A percentile compares a stretch with the other conserved stretches of the same genome.
These are phyloP conservation scores for Calliphora vicina DNA, from an alignment of 1,140 invertebrate genomes.

Conservation along the genomic window DNA sequence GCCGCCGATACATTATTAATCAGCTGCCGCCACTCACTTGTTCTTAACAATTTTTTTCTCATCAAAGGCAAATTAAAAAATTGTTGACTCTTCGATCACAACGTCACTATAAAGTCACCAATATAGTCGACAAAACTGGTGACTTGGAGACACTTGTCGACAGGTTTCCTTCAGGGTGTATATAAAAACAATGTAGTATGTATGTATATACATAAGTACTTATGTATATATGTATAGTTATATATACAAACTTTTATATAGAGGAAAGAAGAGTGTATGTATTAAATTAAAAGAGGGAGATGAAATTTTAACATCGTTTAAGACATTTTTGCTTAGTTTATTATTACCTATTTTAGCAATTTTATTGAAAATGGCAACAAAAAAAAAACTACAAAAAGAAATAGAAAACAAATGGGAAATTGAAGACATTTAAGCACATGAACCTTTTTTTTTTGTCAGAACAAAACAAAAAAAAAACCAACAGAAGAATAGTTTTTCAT, in stretches of 20 bases:
- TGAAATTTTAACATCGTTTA: constrained; percentile 10
- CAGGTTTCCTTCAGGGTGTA: neutral
- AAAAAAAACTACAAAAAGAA: neutral
- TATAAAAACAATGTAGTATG: neutral
- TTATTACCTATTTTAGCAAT: constrained; percentile 6
- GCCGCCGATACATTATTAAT: no score
- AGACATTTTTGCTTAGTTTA: neutral
- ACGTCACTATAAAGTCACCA: no score
- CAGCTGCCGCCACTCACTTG: no score
- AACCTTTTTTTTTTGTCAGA: neutral
- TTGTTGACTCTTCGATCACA: no score
- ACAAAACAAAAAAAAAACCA: neutral
- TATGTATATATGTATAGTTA: neutral
- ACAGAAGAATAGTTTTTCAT: neutral
- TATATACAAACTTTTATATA: neutral
- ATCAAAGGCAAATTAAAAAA: no score
- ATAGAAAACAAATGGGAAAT: neutral
- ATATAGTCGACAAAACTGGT: no score
- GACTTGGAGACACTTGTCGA: no score
- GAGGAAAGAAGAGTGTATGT: neutral
- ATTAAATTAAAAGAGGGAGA: constrained; percentile 1
- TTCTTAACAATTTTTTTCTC: no score
- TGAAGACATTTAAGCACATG: neutral
- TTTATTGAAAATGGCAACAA: neutral
- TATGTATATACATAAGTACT: neutral